These are phyloP conservation scores for Yponomeuta cagnagella DNA, from an alignment of 2,888 invertebrate species.

Conservation along the genomic window DNA sequence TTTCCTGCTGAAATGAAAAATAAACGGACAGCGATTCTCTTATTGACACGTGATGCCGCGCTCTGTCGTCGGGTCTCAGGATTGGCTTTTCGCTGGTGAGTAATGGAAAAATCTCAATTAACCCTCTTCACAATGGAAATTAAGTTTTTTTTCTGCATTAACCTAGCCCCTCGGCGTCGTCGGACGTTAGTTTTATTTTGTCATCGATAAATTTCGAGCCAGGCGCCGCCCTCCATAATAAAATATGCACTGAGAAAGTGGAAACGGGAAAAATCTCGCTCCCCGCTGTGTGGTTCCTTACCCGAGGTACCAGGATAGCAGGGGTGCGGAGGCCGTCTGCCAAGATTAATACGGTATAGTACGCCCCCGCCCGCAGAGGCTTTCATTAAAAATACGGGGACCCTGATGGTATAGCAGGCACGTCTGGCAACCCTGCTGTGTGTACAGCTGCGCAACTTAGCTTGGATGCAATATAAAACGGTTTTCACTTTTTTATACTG, in stretches of 20 bases:
- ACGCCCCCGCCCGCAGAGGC: slow-evolving; percentile 64
- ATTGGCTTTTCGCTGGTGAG: background rate
- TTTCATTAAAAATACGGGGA: slow-evolving; percentile 67
- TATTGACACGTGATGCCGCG: slow-evolving; percentile 47
- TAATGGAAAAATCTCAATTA: slow-evolving; percentile 9
- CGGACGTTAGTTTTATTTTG: slow-evolving; percentile 42
- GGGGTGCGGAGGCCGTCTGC: slow-evolving; percentile 51
- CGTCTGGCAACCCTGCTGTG: slow-evolving; percentile 10
- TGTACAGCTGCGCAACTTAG: background rate
- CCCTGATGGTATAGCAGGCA: slow-evolving; percentile 44
- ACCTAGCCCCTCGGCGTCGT: background rate
- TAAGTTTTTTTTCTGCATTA: background rate
- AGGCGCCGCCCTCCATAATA: slow-evolving; percentile 56
- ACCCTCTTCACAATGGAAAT: slow-evolving; percentile 1
- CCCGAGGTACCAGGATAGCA: slow-evolving; percentile 62
- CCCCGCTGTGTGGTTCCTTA: slow-evolving; percentile 56
- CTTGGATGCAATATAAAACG: background rate
- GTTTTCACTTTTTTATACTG: too few relatives aligned
- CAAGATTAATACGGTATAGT: slow-evolving; percentile 70
- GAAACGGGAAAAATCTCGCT: slow-evolving; percentile 52
- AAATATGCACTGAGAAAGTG: slow-evolving; percentile 60
- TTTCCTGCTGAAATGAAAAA: slow-evolving; percentile 62
- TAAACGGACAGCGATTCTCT: slow-evolving; percentile 44
- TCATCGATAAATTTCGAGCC: slow-evolving; percentile 60
- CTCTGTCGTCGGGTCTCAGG: background rate